Base-by-base conservation (phyloP, 2,797 vertebrate genomes). In the Cercopithecus neglectus region DNA sequence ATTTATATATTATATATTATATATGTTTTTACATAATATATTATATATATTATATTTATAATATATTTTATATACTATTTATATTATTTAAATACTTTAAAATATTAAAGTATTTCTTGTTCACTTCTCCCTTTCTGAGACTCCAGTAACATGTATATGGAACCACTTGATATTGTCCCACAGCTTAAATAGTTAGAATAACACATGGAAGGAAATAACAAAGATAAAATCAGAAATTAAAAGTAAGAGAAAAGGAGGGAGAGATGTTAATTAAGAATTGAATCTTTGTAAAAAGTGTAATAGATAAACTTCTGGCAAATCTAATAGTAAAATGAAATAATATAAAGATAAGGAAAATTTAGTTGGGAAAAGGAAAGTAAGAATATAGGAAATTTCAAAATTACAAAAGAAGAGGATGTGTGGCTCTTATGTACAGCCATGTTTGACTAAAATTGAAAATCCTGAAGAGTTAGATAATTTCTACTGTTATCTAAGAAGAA, bases 301-400 rank as follows among this genome's bases (percentile, higher is more conserved):
- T 53, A 88, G 50, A 64, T 79, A 75, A 95, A 72, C 74, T 61
- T 88, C 10, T 81, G 57, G 64, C 53, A 96, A 88, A 33, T 93
- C 5, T n/a, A n/a, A 64, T 70, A 70, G 33, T 80, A 82, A 95
- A 89, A 94, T 11, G 57, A 95, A 95, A 75, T 55, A 89, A 95
- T 84, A 46, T 72, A 82, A 74, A 76, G 41, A 53, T 59, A 79
- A 88, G 53, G 30, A 91, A 84, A 94, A 85, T 96, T 90, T 81
- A 90, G 61, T 57, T 57, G 39, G 70, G 17, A 67, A 91, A 89
- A 84, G 44, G 53, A 59, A 89, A 94, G 30, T 74, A 78, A 75
- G 24, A 92, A 57, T 33, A 3, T 59, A 92, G 39, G 36, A 87
- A 10, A 53, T 83, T 93, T 92, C 48, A 79, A 82, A 89, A 82